These are phyloP conservation scores for Myoxocephalus aenaeus DNA, from an alignment of 2,797 vertebrate genomes.

Conservation along the genomic window DNA sequence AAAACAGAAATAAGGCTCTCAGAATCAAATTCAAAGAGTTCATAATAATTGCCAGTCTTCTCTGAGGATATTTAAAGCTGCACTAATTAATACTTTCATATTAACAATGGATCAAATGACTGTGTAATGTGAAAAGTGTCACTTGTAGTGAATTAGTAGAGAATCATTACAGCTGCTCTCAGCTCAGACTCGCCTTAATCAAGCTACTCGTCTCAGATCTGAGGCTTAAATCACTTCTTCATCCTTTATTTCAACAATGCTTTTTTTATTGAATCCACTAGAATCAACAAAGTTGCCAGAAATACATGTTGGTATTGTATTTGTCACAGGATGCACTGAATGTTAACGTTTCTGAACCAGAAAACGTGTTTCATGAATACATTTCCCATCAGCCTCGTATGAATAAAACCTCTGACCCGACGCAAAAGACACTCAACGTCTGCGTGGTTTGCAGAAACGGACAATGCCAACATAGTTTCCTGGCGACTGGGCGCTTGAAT, in stretches of 20 bases:
- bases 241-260: neutral
- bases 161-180: no score
- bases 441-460: neutral
- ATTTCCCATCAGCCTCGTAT: neutral
- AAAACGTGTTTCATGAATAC: neutral
- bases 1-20: neutral
- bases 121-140: neutral
- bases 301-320: neutral
- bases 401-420: neutral
- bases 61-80: neutral
- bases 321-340: neutral
- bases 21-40: neutral
- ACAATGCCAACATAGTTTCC: no score
- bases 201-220: neutral
- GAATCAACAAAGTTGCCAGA: neutral
- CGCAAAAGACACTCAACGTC: neutral
- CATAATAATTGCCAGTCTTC: neutral
- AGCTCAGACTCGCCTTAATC: neutral
- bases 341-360: neutral
- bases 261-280: neutral
- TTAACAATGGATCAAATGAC: neutral
- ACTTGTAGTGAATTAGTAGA: neutral
- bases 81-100: neutral
- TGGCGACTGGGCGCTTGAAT: neutral
- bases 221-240: neutral